Evolutionary conservation across 2,888 invertebrate genomes (phyloP).

Genomic region (Ectobius pallidus): DNA sequence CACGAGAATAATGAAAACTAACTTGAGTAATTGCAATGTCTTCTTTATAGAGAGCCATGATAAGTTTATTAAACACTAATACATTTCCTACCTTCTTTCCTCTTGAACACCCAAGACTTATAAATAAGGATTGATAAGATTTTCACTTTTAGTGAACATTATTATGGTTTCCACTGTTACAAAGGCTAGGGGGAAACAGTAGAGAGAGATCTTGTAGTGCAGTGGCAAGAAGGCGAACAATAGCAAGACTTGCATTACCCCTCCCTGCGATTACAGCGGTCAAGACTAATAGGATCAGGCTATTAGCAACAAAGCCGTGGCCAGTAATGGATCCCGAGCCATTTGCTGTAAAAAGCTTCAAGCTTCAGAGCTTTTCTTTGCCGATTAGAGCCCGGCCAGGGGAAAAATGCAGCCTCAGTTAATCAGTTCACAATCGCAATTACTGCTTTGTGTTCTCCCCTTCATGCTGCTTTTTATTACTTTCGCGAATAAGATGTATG

Average conservation of each 20-base stretch:
- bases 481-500: background rate
- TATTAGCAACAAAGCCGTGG: constrained; percentile 42
- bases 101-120: too few species aligned
- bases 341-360: constrained; percentile 37
- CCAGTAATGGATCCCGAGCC: constrained; percentile 43
- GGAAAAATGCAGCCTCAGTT: constrained; percentile 39
- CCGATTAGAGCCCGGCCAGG: constrained; percentile 43
- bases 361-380: constrained; percentile 43
- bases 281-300: constrained; percentile 42
- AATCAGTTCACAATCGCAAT: background rate
- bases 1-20: too few species aligned
- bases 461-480: constrained; percentile 16
- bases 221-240: background rate
- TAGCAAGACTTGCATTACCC: constrained; percentile 19
- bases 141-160: too few species aligned
- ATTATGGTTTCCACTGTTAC: too few species aligned
- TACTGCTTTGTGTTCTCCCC: background rate
- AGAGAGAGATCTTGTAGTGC: background rate
- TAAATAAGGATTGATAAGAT: too few species aligned
- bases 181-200: too few species aligned
- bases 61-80: too few species aligned
- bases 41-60: too few species aligned
- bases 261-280: constrained; percentile 29
- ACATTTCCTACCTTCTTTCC: too few species aligned
- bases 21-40: too few species aligned